These are phyloP conservation scores for Nasonia oneida DNA, from an alignment of 2,888 invertebrate genomes.

Conservation along the genomic window DNA sequence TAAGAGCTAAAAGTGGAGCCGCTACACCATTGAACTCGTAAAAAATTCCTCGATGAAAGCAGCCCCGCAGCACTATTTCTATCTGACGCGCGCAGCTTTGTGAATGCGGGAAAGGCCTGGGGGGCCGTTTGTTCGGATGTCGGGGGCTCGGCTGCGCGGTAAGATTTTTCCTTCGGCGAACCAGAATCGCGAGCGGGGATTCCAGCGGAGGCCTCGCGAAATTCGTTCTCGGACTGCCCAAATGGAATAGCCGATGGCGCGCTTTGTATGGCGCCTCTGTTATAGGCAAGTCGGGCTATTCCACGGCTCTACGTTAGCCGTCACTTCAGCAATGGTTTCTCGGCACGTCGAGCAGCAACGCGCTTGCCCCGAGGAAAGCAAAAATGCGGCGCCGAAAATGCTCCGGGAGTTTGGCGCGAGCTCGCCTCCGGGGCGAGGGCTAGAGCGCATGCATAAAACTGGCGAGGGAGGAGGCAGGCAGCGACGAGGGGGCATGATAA, in stretches of 20 bases:
- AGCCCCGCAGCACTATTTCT: not conserved
- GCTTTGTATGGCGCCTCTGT: no score
- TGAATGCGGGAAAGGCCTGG: not conserved
- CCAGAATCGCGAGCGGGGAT: not conserved
- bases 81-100: not conserved
- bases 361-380: not conserved
- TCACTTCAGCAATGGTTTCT: no score
- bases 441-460: not conserved
- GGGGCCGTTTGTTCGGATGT: not conserved
- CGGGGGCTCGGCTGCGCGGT: not conserved
- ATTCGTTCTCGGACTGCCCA: not conserved
- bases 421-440: not conserved
- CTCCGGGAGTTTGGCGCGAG: not conserved
- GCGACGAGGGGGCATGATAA: constrained; percentile 31
- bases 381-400: not conserved
- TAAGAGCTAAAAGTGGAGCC: constrained; percentile 14
- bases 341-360: no score
- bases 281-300: no score
- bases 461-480: not conserved
- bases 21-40: constrained; percentile 3
- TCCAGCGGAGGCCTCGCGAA: no score
- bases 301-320: no score
- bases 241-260: not conserved
- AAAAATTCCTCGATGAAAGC: constrained; percentile 16
- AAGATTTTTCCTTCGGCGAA: not conserved